phyloP scores from a whole-genome alignment of 1,140 invertebrate genomes.

The Cyphomyrmex costatus region DNA sequence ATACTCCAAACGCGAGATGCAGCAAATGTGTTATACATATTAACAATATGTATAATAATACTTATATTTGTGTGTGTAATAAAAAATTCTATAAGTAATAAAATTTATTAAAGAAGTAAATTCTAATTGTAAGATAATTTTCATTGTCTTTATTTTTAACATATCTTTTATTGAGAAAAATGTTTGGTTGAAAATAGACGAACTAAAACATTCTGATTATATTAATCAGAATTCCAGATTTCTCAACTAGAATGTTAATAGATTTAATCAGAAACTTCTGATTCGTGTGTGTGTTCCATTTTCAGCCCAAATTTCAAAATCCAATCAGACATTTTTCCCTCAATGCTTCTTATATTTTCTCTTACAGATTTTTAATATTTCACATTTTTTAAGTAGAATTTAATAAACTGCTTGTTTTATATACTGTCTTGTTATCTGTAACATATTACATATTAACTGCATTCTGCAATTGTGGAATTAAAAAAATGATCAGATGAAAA shows the following conservation, averaged over 20 bases:
- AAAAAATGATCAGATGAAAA: neutral
- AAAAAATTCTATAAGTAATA: neutral
- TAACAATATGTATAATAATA: neutral
- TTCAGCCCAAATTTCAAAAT: too few relatives aligned
- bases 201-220: too few relatives aligned
- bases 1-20: neutral
- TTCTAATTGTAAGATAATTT: too few relatives aligned
- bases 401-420: neutral
- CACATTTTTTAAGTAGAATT: conserved; percentile 3
- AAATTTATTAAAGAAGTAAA: neutral
- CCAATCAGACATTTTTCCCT: too few relatives aligned
- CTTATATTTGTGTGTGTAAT: neutral
- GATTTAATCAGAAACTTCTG: too few relatives aligned
- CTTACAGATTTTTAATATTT: neutral
- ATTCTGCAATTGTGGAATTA: neutral
- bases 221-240: too few relatives aligned
- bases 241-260: too few relatives aligned
- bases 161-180: too few relatives aligned
- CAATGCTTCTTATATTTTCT: neutral
- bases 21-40: neutral
- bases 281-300: too few relatives aligned
- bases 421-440: too few relatives aligned
- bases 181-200: too few relatives aligned
- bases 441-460: neutral
- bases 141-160: too few relatives aligned